Evolutionary conservation across 2,888 invertebrate species (phyloP).

Genomic region (Phytoseiulus persimilis): DNA sequence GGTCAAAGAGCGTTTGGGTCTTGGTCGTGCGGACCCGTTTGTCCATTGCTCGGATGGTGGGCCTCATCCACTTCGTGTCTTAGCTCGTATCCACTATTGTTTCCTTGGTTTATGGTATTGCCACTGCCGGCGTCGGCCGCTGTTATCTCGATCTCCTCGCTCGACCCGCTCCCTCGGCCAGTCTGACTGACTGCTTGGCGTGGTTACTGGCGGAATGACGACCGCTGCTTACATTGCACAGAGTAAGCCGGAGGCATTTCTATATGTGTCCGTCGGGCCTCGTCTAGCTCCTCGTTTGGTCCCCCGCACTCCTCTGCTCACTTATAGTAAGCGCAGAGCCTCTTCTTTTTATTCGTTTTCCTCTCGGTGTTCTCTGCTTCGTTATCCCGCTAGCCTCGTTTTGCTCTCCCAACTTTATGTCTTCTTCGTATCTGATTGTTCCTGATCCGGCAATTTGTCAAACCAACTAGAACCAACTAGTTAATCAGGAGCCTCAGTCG

Average conservation of each 20-base stretch:
- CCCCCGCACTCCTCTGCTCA: not conserved
- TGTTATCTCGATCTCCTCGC: not conserved
- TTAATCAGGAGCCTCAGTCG: not conserved
- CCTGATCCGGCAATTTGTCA: not conserved
- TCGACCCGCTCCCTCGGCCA: not conserved
- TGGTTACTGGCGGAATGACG: not conserved
- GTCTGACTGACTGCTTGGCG: not conserved
- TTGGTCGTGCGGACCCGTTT: not conserved
- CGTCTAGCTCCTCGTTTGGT: not conserved
- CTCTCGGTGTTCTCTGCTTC: not conserved
- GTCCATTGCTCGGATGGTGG: not conserved
- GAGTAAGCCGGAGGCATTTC: not conserved
- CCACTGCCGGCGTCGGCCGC: not conserved
- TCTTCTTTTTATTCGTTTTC: not conserved
- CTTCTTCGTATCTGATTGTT: not conserved
- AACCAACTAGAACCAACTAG: not conserved
- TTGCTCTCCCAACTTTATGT: not conserved
- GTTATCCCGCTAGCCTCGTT: not conserved
- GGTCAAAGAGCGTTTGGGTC: not conserved
- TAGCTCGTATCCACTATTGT: conserved; percentile 5
- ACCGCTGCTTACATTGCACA: not conserved
- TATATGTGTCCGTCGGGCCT: conserved; percentile 5
- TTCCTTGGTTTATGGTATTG: not conserved
- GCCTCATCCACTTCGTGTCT: not conserved
- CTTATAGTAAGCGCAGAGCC: not conserved